phyloP scores from a whole-genome alignment of 1,140 invertebrate genomes.

The Carposina sasakii region DNA sequence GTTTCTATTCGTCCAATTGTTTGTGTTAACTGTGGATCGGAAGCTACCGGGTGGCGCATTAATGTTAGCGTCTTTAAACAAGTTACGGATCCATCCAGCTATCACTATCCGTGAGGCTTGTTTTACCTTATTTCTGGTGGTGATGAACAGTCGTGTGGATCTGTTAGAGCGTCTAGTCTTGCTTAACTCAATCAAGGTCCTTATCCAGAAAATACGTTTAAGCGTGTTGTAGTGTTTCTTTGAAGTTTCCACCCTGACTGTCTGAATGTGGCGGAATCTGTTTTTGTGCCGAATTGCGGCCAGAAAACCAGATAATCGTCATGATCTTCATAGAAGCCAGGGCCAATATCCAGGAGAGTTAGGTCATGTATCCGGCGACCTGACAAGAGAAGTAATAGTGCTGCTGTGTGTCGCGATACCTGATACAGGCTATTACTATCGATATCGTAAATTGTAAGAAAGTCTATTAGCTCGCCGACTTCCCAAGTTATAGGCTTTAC shows the following conservation, averaged over 20 bases:
- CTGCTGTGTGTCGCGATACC: neutral
- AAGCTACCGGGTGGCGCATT: neutral
- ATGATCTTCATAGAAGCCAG: neutral
- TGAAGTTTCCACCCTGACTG: neutral
- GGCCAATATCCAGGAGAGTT: neutral
- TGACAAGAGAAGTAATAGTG: neutral
- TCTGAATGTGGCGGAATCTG: neutral
- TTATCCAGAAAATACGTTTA: constrained; percentile 5
- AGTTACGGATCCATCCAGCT: neutral
- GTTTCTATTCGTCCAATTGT: neutral
- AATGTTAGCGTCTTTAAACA: constrained; percentile 1
- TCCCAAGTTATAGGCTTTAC: neutral
- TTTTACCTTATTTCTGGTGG: neutral
- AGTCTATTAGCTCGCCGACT: neutral
- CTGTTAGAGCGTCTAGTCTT: neutral
- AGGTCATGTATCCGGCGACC: neutral
- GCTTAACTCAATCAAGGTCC: neutral
- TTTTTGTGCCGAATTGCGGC: neutral
- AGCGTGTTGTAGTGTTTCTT: neutral
- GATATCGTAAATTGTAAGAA: neutral
- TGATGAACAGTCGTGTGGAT: neutral
- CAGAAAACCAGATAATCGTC: neutral
- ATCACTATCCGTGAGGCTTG: neutral
- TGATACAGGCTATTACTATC: neutral
- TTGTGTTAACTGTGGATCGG: neutral